Evolutionary conservation across 2,888 invertebrate genomes (phyloP).

Genomic region (Cyrtodaria siliqua): DNA sequence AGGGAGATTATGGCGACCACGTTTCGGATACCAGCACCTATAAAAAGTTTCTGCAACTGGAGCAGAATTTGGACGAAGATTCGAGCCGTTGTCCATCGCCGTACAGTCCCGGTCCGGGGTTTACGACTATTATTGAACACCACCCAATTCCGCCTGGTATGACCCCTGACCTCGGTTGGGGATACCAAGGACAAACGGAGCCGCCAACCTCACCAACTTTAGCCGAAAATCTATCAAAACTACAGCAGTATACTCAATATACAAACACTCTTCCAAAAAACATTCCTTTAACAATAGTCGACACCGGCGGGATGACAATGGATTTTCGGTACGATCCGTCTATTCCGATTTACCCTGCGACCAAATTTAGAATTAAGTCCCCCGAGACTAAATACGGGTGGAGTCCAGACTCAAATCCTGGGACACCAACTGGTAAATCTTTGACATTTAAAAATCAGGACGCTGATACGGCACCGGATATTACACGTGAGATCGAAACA

Average conservation of each 20-base stretch:
- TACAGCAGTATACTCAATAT: conserved; percentile 54
- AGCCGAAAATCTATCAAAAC: conserved; percentile 60
- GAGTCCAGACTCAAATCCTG: conserved; percentile 34
- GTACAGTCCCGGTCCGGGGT: conserved; percentile 61
- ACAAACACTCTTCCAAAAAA: conserved; percentile 34
- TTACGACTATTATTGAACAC: conserved; percentile 61
- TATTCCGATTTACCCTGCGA: conserved; percentile 48
- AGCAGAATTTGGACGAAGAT: conserved; percentile 70
- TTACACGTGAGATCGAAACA: conserved; percentile 62
- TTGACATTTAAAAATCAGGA: conserved; percentile 63
- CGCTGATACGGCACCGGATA: conserved; percentile 59
- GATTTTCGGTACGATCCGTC: conserved; percentile 61
- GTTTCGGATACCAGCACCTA: conserved; percentile 72
- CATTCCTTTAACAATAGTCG: conserved; percentile 11
- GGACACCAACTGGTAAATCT: conserved; percentile 42
- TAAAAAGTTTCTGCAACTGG: conserved; percentile 69
- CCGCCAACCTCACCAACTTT: conserved; percentile 38
- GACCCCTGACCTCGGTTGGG: conserved; percentile 56
- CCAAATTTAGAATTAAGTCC: conserved; percentile 65
- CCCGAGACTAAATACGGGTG: conserved; percentile 55
- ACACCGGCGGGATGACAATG: conserved; percentile 57
- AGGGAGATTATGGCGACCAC: conserved; percentile 63
- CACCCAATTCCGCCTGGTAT: conserved; percentile 57
- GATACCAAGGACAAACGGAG: conserved; percentile 28
- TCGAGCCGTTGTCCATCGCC: conserved; percentile 62